phyloP scores from a whole-genome alignment of 2,113 vertebrate genomes.

The Hystrix cristata region DNA sequence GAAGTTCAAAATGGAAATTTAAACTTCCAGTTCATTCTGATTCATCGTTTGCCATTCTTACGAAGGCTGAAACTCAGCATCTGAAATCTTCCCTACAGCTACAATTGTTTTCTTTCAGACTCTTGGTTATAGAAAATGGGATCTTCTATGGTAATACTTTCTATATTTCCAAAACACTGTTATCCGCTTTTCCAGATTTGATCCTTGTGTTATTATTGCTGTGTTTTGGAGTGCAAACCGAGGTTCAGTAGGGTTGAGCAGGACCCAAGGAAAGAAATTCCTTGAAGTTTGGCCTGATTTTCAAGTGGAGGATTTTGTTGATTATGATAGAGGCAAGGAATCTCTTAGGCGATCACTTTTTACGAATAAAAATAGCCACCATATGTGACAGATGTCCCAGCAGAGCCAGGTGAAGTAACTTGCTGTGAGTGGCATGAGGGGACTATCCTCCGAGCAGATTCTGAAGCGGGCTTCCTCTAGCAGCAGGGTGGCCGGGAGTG shows the following conservation, averaged over 20 bases:
- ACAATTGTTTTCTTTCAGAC: background rate
- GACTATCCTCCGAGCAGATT: background rate
- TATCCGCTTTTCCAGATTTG: background rate
- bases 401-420: background rate
- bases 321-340: conserved; percentile 32
- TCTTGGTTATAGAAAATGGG: conserved; percentile 17
- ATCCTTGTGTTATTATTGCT: background rate
- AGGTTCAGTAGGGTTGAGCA: background rate
- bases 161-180: conserved; percentile 7
- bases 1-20: conserved; percentile 14
- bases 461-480: background rate
- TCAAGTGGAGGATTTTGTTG: conserved; percentile 35
- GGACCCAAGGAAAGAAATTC: background rate
- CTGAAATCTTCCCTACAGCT: background rate
- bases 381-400: background rate
- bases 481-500: fast-evolving
- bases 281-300: conserved; percentile 16
- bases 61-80: background rate
- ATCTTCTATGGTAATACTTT: background rate
- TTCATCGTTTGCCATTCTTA: conserved; percentile 2
- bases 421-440: background rate
- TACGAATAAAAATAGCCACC: background rate
- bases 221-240: background rate
- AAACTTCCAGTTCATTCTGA: conserved; percentile 57
- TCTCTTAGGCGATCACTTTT: conserved; percentile 2